Evolutionary conservation across 2,797 vertebrate species (phyloP), one percentile per base, ranked within the genome.

Genomic region (Enteromius radiatus): DNA sequence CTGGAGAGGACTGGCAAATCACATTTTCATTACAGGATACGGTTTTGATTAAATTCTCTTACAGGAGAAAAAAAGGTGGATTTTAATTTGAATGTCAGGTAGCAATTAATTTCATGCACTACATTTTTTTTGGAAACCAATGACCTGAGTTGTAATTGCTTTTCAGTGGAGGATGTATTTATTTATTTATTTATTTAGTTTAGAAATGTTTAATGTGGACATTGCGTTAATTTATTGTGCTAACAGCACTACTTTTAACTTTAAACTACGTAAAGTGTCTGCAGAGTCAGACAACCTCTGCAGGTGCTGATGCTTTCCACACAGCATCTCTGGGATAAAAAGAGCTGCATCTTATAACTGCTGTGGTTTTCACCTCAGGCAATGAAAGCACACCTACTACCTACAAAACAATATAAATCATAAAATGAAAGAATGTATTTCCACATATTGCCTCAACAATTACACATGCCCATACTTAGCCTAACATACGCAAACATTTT

Each of bases 231-330:
- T 67, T 36, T 67, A 67, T 38, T 38, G 21, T 11, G 28, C 70
- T 33, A 52, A 73, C 45, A 73, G 70, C 28, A 14, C 17, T 52
- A 28, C 23, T 28, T 45, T 15, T 68, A 49, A 33, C 26, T 52
- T 74, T 10, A 36, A 74, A 74, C 47, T 52, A 33, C 47, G 36
- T 73, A 31, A 33, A 63, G 28, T 64, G 61, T 63, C 59, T 63
- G 15, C 8, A 38, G 19, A 36, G 63, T 33, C 69, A 73, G 70
- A 12, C 45, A 14, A 36, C 64, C 64, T 73, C 45, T 52, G 4
- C 45, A 33, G 9, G 64, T 38, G 64, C 64, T 38, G 15, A 9
- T 33, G 17, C 61, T 64, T 64, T 64, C 61, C 61, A 64, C 28
- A 38, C 36, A 2, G 64, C 36, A 41, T 67, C 21, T 67, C 36